Evolutionary conservation across 2,113 vertebrate species (phyloP).

Genomic region (Lathamus discolor): DNA sequence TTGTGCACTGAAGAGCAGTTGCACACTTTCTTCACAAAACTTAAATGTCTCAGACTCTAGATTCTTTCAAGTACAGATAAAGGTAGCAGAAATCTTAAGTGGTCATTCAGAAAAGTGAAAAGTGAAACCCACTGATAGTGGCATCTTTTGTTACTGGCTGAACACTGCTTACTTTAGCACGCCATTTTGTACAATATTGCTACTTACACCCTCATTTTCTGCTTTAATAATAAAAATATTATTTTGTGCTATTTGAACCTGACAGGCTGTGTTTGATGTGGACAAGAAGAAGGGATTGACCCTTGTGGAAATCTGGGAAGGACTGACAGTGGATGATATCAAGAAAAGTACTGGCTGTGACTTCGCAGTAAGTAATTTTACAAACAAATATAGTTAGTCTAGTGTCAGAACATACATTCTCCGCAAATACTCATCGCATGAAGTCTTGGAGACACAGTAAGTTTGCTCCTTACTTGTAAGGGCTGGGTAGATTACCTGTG

Average conservation of each 20-base stretch:
- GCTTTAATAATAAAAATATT: not conserved
- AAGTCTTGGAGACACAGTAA: not conserved
- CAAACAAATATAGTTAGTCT: not conserved
- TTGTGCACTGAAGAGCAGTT: not conserved
- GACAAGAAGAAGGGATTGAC: slow-evolving; percentile 89
- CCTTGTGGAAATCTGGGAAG: slow-evolving; percentile 92
- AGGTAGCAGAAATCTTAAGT: not conserved
- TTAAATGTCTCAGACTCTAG: not conserved
- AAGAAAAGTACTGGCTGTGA: slow-evolving; percentile 89
- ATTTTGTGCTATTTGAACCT: not conserved
- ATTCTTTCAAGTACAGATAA: not conserved
- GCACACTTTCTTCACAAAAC: not conserved
- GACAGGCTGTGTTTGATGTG: slow-evolving; percentile 94
- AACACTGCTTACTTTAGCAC: not conserved
- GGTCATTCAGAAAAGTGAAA: not conserved
- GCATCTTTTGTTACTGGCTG: not conserved
- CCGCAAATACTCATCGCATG: not conserved
- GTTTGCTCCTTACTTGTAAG: not conserved
- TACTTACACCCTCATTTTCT: not conserved
- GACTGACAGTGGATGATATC: slow-evolving; percentile 89
- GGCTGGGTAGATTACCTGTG: not conserved
- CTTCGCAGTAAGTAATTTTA: slow-evolving; percentile 82
- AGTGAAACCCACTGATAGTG: not conserved
- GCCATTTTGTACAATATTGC: not conserved
- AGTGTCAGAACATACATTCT: not conserved